Percentiles rank a stretch among this genome's conserved stretches.
Conservation (phyloP, 2,888 invertebrate genomes). For the Hermaeophaga mercurialis region DNA sequence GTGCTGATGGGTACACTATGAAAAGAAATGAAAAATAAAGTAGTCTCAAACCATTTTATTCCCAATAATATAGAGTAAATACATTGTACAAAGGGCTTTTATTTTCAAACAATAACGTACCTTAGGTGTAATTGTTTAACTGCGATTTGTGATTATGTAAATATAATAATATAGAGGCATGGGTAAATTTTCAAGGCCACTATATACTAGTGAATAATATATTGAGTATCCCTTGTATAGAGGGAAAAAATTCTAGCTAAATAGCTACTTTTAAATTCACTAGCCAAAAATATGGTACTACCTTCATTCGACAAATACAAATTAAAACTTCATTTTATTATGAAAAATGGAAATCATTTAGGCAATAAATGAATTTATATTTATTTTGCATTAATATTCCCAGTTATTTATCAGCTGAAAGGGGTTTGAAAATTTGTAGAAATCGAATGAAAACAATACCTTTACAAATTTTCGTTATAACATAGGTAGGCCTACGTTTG, state of each 20-base stretch:
- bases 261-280: conserved; percentile 51
- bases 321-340: too few species aligned
- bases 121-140: conserved; percentile 37
- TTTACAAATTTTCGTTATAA: conserved; percentile 13
- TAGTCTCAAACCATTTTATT: conserved; percentile 41
- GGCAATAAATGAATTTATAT: too few species aligned
- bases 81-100: conserved; percentile 43
- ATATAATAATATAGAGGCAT: conserved; percentile 48
- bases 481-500: conserved; percentile 30
- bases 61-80: conserved; percentile 40
- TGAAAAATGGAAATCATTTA: too few species aligned
- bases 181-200: conserved; percentile 52
- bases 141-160: conserved; percentile 36
- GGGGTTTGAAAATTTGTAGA: conserved; percentile 3
- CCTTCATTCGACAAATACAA: conserved; percentile 21
- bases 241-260: conserved; percentile 49
- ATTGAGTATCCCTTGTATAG: conserved; percentile 52
- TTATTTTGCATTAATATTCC: too few species aligned
- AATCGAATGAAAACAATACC: not conserved
- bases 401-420: too few species aligned
- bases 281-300: conserved; percentile 47
- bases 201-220: conserved; percentile 47
- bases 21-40: conserved; percentile 1
- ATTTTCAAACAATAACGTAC: conserved; percentile 38
- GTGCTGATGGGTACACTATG: too few species aligned